Percentiles rank a stretch among this genome's conserved stretches.
Conservation (phyloP, 2,888 invertebrate species). For the Stegana nigrithorax region DNA sequence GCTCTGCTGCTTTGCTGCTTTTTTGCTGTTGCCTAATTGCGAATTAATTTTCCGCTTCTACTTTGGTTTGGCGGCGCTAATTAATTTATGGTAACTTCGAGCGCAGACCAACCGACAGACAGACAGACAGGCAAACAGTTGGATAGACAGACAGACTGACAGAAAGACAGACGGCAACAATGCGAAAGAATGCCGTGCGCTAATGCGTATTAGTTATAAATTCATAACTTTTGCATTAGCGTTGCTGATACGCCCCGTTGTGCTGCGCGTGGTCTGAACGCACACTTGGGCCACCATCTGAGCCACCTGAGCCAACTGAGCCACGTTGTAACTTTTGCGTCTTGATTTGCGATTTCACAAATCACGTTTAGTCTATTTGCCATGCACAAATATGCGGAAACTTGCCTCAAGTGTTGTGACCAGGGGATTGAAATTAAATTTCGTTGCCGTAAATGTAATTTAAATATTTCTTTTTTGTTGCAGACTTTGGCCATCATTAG, state of each 20-base stretch:
- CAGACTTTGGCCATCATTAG: no score
- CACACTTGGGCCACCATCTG: no score
- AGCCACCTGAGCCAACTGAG: no score
- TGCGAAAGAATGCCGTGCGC: conserved; percentile 9
- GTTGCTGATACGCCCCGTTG: conserved; percentile 18
- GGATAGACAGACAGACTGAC: neutral
- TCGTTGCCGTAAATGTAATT: no score
- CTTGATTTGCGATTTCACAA: no score
- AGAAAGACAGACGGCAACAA: neutral
- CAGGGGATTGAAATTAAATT: no score
- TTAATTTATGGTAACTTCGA: conserved; percentile 47
- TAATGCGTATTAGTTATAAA: conserved; percentile 49
- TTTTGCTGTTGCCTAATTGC: neutral
- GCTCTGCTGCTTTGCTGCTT: conserved; percentile 36
- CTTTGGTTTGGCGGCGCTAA: no score
- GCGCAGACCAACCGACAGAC: neutral
- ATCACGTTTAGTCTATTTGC: no score
- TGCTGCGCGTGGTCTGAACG: no score
- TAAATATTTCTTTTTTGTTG: no score
- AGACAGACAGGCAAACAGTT: neutral
- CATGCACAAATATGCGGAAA: no score
- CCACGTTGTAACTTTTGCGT: no score
- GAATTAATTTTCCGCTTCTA: neutral
- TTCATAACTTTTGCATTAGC: conserved; percentile 50
- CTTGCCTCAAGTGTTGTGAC: neutral